Percentiles rank a stretch among this genome's conserved stretches.
These are phyloP conservation scores for Pteronotus mesoamericanus DNA, from an alignment of 2,797 vertebrate species.

Conservation along the genomic window DNA sequence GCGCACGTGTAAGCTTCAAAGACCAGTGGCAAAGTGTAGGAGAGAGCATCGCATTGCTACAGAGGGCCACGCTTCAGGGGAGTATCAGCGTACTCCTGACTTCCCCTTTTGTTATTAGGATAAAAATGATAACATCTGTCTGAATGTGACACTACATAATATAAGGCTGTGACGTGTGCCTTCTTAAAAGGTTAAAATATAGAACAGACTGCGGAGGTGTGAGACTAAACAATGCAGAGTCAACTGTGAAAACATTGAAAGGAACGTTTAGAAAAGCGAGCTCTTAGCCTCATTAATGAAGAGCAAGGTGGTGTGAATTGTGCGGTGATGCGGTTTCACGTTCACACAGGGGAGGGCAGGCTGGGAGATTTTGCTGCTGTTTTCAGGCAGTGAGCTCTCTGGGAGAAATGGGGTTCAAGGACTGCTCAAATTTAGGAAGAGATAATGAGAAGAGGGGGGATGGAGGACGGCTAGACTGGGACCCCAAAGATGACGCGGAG, in stretches of 20 bases:
- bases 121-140: neutral
- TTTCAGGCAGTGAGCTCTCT: neutral
- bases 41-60: rapidly evolving
- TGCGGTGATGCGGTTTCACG: too few relatives aligned
- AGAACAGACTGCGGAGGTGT: neutral
- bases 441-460: neutral
- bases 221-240: neutral
- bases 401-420: neutral
- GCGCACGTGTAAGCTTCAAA: neutral
- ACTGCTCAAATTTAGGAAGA: neutral
- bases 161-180: neutral
- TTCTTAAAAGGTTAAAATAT: neutral
- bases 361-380: neutral
- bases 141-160: neutral
- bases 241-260: neutral
- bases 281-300: neutral
- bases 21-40: neutral
- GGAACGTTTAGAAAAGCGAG: neutral
- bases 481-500: neutral
- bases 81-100: too few relatives aligned
- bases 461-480: neutral
- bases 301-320: neutral
- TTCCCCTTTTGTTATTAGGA: neutral
- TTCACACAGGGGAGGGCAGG: neutral
- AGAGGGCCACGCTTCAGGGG: neutral